Evolutionary conservation across 2,797 vertebrate species (phyloP), one percentile per base, ranked within the genome.

Genomic region (Limosa lapponica): DNA sequence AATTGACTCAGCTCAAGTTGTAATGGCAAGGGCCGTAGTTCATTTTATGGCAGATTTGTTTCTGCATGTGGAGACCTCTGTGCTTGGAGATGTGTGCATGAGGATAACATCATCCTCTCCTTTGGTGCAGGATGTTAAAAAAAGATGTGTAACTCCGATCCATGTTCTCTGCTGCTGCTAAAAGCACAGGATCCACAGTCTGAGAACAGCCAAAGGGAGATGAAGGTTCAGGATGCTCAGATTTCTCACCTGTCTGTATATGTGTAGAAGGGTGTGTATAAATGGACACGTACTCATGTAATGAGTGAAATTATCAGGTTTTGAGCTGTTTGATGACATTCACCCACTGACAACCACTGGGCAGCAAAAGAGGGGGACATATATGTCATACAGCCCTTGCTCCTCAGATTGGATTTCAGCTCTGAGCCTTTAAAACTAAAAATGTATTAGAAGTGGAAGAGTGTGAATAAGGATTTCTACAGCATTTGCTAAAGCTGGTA

Each of bases 261-360:
- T 16, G 7, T 10, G 4, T 20, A 34, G 10, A 3, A 5, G 6
- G 7, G 4, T 22, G 11, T 52, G 19, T 1, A 2, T 10, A 24
- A 64, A 16, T n/a, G 41, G 57, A 10, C 12, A 8, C 4, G 11
- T 7, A 36, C 22, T 44, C 46, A 52, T 10, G 3, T 11, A 16
- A 24, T 62, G 28, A 41, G 61, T 15, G 14, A 85, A 72, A 55
- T 69, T 49, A 54, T 54, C 52, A 19, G 4, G 12, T 77, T 89
- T 32, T 44, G 48, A 85, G 41, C 6, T 85, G 10, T 48, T 75
- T 27, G 14, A 44, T 66, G 17, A 24, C n/a, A 32, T 34, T 77
- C 19, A 62, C 3, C 8, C 27, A 32, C 36, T 39, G 43, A 54
- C 19, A 64, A 41, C 7, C 9, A 34, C 6, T 3, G 2, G 27